Conservation (phyloP, 2,113 vertebrate species). For the Mesembrinibis cayennensis region DNA sequence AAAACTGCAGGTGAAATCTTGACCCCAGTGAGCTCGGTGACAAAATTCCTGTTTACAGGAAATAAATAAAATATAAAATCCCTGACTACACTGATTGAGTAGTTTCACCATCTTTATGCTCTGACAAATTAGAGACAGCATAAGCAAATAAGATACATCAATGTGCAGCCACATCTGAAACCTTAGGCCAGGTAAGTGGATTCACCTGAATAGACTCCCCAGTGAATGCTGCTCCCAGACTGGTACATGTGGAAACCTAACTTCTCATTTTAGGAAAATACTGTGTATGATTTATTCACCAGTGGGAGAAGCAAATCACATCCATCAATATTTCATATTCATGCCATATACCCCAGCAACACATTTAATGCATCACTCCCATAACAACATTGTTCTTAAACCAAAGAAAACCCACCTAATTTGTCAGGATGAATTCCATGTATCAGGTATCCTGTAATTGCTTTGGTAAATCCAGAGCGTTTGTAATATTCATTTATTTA, state of each 20-base stretch:
- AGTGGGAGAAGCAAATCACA: conserved; percentile 19
- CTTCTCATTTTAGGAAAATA: background rate
- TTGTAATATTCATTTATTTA: conserved; percentile 15
- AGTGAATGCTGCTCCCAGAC: background rate
- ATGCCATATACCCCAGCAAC: conserved; percentile 17
- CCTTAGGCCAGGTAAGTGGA: background rate
- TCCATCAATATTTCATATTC: conserved; percentile 21
- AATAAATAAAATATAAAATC: too few species aligned
- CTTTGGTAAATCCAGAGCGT: background rate
- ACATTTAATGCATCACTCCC: conserved; percentile 13
- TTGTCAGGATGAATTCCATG: conserved; percentile 6
- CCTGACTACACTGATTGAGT: background rate
- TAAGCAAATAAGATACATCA: background rate
- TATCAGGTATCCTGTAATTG: background rate
- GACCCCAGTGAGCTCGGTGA: background rate
- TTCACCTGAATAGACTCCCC: background rate
- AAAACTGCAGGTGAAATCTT: background rate
- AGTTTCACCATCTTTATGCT: background rate
- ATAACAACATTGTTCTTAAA: background rate
- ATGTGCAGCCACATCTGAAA: background rate
- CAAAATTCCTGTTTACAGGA: background rate
- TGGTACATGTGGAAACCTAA: background rate
- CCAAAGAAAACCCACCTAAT: conserved; percentile 45
- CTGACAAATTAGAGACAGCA: background rate
- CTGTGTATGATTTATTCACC: conserved; percentile 23